Conservation (phyloP, 2,797 vertebrate species). For the Parauchenoglanis punctatus region DNA sequence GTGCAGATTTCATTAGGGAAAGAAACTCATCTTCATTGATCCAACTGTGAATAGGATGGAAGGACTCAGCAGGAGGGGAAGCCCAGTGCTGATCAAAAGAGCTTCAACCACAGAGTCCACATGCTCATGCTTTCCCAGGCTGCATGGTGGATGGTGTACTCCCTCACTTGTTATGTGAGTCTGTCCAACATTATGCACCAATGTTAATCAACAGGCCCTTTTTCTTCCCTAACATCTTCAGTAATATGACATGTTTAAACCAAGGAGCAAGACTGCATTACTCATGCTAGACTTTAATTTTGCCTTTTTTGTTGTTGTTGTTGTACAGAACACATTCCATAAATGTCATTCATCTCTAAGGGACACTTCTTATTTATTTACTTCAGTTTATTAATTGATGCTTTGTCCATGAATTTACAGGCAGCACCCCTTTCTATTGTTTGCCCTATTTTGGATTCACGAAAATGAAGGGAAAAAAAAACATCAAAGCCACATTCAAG, state of each 20-base stretch:
- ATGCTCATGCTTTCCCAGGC: conserved; percentile 38
- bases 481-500: conserved; percentile 74
- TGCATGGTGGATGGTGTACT: conserved; percentile 39
- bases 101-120: conserved; percentile 46
- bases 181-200: conserved; percentile 8
- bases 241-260: neutral
- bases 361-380: conserved; percentile 67
- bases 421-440: conserved; percentile 71
- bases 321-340: conserved; percentile 45
- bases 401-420: conserved; percentile 64
- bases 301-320: neutral
- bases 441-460: conserved; percentile 70
- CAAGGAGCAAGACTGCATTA: neutral
- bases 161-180: conserved; percentile 26
- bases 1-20: conserved; percentile 67
- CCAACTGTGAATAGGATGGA: conserved; percentile 61
- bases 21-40: conserved; percentile 75
- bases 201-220: conserved; percentile 10
- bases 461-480: conserved; percentile 73
- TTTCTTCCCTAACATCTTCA: neutral
- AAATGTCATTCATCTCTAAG: conserved; percentile 16
- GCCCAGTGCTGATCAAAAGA: conserved; percentile 56
- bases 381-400: conserved; percentile 68
- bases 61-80: conserved; percentile 54
- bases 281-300: neutral